These are phyloP conservation scores for Aleiodes leptofemur DNA, from an alignment of 2,888 invertebrate species.

Conservation along the genomic window DNA sequence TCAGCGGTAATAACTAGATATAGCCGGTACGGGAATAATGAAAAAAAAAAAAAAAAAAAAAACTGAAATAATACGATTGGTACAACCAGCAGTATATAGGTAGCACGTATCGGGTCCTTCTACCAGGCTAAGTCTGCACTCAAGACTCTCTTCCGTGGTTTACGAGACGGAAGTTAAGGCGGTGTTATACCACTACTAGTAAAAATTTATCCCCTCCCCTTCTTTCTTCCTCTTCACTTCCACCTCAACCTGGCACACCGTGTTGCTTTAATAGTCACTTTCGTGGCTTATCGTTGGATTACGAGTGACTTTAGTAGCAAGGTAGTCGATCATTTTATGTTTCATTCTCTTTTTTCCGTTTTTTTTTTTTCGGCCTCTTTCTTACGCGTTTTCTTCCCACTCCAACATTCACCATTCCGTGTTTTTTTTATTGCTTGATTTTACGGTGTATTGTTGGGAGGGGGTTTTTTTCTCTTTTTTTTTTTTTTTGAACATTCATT, in stretches of 20 bases:
- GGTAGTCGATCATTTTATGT: conserved; percentile 27
- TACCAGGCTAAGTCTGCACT: conserved; percentile 38
- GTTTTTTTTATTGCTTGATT: no score
- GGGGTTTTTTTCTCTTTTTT: no score
- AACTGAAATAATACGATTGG: conserved; percentile 23
- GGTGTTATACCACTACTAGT: conserved; percentile 46
- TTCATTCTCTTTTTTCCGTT: conserved; percentile 9
- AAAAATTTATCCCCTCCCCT: conserved; percentile 44
- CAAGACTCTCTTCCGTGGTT: conserved; percentile 49
- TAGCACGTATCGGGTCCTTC: conserved; percentile 47
- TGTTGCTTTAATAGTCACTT: conserved; percentile 43
- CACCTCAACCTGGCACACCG: background rate
- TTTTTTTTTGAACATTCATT: background rate
- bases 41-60: background rate
- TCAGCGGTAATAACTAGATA: background rate
- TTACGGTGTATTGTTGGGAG: background rate
- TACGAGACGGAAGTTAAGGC: conserved; percentile 52
- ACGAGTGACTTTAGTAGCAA: conserved; percentile 25
- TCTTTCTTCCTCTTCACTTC: no score
- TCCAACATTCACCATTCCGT: no score
- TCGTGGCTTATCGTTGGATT: conserved; percentile 42
- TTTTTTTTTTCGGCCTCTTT: background rate
- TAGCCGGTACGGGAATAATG: conserved; percentile 47
- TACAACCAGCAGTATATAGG: conserved; percentile 38
- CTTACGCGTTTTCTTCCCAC: background rate